These are phyloP conservation scores for Catagonus wagneri DNA, from an alignment of 2,113 vertebrate species.

Conservation along the genomic window DNA sequence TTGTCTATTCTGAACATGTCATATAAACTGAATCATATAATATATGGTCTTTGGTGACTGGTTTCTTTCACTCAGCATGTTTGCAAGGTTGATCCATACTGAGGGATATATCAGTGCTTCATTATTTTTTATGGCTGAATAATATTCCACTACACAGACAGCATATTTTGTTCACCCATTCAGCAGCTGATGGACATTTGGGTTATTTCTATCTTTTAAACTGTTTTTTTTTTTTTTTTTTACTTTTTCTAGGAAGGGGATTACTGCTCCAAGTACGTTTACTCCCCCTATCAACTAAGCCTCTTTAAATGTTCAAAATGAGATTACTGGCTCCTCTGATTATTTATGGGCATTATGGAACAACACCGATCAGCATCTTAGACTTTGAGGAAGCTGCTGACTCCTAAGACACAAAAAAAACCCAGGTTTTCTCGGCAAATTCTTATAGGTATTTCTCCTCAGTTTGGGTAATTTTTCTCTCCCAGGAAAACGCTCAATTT, in stretches of 20 bases:
- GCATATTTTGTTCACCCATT: background rate
- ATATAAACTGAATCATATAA: background rate
- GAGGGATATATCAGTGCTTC: background rate
- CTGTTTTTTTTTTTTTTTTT: background rate
- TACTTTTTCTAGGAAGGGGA: slow-evolving; percentile 15
- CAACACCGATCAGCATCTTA: background rate
- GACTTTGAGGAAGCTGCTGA: background rate
- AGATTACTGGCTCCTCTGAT: background rate
- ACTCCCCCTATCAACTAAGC: background rate
- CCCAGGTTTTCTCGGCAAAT: background rate
- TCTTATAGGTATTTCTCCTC: background rate
- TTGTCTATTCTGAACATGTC: background rate
- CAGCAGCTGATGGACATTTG: background rate
- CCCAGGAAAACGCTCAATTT: background rate
- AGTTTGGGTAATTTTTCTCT: slow-evolving; percentile 1
- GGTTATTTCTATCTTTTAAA: background rate
- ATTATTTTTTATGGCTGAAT: background rate
- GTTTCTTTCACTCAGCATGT: background rate
- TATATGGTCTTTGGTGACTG: background rate
- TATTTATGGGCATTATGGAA: background rate
- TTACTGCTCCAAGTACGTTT: background rate
- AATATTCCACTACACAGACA: background rate
- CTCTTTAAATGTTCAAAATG: background rate
- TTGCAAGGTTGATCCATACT: background rate
- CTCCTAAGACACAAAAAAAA: background rate